Percentiles rank a stretch among this genome's conserved stretches.
phyloP scores from a whole-genome alignment of 2,113 vertebrate genomes.

The Manacus vitellinus region DNA sequence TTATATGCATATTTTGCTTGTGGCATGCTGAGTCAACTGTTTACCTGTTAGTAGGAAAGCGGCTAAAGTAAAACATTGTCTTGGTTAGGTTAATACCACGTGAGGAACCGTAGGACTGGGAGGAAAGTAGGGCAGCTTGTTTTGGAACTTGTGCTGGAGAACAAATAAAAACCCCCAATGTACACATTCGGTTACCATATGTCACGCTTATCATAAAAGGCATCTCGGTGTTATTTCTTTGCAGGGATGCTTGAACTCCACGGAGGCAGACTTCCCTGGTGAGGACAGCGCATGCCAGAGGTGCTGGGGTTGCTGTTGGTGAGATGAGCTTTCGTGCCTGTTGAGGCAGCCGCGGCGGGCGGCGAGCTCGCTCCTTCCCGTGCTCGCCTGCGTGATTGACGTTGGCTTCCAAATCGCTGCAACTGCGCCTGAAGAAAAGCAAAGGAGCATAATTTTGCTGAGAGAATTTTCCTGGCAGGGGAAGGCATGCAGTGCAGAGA shows the following conservation, averaged over 20 bases:
- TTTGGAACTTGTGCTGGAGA: constrained; percentile 46
- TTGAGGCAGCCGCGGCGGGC: neutral
- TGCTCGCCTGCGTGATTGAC: neutral
- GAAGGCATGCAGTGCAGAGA: neutral
- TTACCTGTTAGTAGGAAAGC: constrained; percentile 25
- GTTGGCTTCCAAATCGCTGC: neutral
- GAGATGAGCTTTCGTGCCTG: neutral
- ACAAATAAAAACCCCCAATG: constrained; percentile 53
- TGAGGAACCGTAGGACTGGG: neutral
- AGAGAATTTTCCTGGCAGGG: neutral
- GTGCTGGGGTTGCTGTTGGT: neutral
- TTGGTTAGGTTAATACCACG: neutral
- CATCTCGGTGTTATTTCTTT: neutral
- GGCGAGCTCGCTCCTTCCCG: neutral
- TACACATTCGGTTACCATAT: constrained; percentile 54
- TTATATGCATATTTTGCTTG: neutral
- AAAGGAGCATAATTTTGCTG: neutral
- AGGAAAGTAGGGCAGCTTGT: constrained; percentile 48
- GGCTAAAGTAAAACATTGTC: neutral
- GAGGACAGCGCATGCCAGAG: neutral
- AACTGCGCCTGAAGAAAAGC: neutral
- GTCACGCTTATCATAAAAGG: constrained; percentile 31
- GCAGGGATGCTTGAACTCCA: constrained; percentile 18
- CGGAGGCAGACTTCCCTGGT: neutral
- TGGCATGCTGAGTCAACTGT: neutral